Evolutionary conservation across 2,888 invertebrate species (phyloP).

Genomic region (Eilema griseolum): DNA sequence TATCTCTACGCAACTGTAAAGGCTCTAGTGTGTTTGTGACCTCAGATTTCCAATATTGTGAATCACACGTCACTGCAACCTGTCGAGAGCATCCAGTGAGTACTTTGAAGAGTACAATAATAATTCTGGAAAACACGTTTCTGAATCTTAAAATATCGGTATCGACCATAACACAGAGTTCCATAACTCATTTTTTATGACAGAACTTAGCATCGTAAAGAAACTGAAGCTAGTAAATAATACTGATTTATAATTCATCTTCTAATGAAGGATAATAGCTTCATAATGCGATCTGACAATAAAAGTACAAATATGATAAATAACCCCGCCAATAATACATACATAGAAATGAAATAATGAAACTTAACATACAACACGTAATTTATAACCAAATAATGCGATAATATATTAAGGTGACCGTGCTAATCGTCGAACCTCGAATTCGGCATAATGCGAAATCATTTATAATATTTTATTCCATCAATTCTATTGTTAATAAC

Average conservation of each 20-base stretch:
- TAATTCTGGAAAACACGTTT: too few species aligned
- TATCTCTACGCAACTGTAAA: too few species aligned
- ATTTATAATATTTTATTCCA: constrained; percentile 58
- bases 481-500: constrained; percentile 58
- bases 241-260: background rate
- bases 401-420: constrained; percentile 51
- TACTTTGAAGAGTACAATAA: too few species aligned
- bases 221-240: background rate
- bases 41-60: too few species aligned
- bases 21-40: too few species aligned
- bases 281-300: background rate
- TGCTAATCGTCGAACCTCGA: constrained; percentile 60
- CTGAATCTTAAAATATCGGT: too few species aligned
- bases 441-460: constrained; percentile 54
- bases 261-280: background rate
- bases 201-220: background rate
- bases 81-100: too few species aligned
- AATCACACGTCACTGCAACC: too few species aligned
- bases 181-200: too few species aligned
- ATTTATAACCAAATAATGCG: constrained; percentile 38
- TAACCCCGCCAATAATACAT: constrained; percentile 25
- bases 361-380: constrained; percentile 36
- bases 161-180: too few species aligned
- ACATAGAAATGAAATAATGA: constrained; percentile 35
- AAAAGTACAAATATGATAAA: constrained; percentile 22